phyloP scores from a whole-genome alignment of 2,888 invertebrate genomes.

The Itoplectis maculator region DNA sequence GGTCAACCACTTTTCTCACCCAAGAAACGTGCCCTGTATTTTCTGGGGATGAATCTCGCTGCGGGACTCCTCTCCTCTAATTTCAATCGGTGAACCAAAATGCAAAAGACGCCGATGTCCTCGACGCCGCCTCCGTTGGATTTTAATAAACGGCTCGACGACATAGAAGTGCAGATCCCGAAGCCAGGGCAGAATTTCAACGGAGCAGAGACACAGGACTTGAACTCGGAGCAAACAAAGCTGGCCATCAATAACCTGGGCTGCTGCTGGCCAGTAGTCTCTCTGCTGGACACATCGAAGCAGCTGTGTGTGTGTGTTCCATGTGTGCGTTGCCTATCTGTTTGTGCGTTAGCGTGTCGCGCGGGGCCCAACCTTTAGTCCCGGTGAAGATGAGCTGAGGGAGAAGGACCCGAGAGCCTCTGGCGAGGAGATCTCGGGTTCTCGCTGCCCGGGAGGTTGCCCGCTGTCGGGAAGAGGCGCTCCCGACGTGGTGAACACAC shows the following conservation, averaged over 20 bases:
- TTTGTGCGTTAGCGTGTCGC: slow-evolving; percentile 51
- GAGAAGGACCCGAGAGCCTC: slow-evolving; percentile 42
- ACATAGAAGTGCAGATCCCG: slow-evolving; percentile 25
- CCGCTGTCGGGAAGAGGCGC: slow-evolving; percentile 66
- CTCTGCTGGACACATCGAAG: background rate
- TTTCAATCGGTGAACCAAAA: too few species aligned
- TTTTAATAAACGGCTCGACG: slow-evolving; percentile 82
- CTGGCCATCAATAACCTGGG: slow-evolving; percentile 82
- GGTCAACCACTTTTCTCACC: too few species aligned
- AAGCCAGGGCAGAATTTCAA: slow-evolving; percentile 12
- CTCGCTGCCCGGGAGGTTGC: slow-evolving; percentile 78
- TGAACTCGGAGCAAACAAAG: slow-evolving; percentile 79
- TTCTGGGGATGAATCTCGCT: too few species aligned
- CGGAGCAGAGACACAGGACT: slow-evolving; percentile 22
- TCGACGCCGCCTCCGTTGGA: slow-evolving; percentile 79
- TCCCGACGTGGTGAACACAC: too few species aligned
- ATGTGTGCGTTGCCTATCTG: background rate
- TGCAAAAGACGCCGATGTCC: too few species aligned
- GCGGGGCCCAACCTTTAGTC: slow-evolving; percentile 40
- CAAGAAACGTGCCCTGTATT: too few species aligned
- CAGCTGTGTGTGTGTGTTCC: slow-evolving; percentile 40
- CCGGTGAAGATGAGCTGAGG: slow-evolving; percentile 45
- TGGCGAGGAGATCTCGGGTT: slow-evolving; percentile 64
- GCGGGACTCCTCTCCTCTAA: too few species aligned
- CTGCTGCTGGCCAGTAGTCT: slow-evolving; percentile 64